Percentiles rank a stretch among this genome's conserved stretches.
phyloP scores from a whole-genome alignment of 2,888 invertebrate genomes.

The Tuberolachnus salignus region DNA sequence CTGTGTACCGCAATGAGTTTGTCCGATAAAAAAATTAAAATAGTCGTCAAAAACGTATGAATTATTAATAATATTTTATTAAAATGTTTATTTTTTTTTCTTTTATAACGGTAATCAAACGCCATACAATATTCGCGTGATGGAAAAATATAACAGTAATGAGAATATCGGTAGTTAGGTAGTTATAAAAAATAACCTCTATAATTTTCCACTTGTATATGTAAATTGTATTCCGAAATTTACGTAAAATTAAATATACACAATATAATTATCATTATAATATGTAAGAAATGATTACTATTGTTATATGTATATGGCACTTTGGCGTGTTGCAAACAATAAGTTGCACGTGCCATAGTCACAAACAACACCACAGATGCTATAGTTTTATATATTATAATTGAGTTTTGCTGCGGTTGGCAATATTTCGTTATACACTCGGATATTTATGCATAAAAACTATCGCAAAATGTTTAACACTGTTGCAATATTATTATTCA shows the following conservation, averaged over 20 bases:
- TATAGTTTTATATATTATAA: background rate
- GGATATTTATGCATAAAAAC: background rate
- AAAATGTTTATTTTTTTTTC: no score
- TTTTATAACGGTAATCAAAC: background rate
- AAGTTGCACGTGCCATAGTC: background rate
- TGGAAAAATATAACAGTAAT: conserved; percentile 12
- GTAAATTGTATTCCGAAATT: conserved; percentile 3
- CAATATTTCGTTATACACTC: background rate
- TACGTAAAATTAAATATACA: background rate
- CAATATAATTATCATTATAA: background rate
- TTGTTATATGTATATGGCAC: no score
- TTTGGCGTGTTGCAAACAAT: conserved; percentile 11
- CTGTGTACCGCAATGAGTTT: no score
- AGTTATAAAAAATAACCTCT: conserved; percentile 1
- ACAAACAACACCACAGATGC: background rate
- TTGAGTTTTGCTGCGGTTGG: background rate
- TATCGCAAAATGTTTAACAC: background rate
- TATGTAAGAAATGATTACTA: conserved; percentile 1
- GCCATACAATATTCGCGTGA: background rate
- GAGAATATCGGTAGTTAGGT: conserved; percentile 1
- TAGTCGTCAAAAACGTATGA: no score
- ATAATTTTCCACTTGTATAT: conserved; percentile 1
- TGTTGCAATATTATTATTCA: no score
- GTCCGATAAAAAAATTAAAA: no score
- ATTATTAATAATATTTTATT: no score